Evolutionary conservation across 2,113 vertebrate genomes (phyloP).

Genomic region (Spea multiplicata): DNA sequence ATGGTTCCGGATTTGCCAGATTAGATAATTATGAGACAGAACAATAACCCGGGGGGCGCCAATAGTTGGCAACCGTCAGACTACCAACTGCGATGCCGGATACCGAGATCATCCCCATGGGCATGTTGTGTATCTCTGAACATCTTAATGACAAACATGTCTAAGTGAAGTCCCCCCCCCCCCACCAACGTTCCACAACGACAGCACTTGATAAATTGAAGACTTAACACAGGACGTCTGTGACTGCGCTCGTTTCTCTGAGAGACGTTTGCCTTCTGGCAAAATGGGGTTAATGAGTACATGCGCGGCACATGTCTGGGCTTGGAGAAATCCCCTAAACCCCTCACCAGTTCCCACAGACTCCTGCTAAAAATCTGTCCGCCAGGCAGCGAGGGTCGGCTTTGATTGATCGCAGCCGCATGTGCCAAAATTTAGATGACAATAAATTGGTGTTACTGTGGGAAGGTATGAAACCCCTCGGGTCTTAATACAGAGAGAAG

Average conservation of each 20-base stretch:
- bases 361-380: background rate
- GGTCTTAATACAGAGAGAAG: background rate
- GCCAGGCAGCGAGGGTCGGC: background rate
- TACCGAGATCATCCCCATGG: background rate
- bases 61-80: background rate
- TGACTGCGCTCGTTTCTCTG: background rate
- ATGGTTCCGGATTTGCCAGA: too few species aligned
- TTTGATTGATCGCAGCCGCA: slow-evolving; percentile 19
- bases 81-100: background rate
- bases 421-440: slow-evolving; percentile 19
- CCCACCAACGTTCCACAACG: background rate
- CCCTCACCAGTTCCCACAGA: background rate
- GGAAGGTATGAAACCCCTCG: background rate
- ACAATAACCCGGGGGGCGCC: too few species aligned
- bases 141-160: background rate
- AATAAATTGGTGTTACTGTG: slow-evolving; percentile 9
- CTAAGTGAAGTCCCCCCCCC: background rate
- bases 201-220: too few species aligned
- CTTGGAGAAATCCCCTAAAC: background rate
- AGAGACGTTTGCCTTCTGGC: slow-evolving; percentile 7
- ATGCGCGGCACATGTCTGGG: slow-evolving; percentile 7
- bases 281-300: background rate
- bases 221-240: background rate
- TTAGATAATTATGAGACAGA: too few species aligned
- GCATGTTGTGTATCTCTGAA: background rate